Conservation (phyloP, 2,888 invertebrate species). For the Cantharis rufa region DNA sequence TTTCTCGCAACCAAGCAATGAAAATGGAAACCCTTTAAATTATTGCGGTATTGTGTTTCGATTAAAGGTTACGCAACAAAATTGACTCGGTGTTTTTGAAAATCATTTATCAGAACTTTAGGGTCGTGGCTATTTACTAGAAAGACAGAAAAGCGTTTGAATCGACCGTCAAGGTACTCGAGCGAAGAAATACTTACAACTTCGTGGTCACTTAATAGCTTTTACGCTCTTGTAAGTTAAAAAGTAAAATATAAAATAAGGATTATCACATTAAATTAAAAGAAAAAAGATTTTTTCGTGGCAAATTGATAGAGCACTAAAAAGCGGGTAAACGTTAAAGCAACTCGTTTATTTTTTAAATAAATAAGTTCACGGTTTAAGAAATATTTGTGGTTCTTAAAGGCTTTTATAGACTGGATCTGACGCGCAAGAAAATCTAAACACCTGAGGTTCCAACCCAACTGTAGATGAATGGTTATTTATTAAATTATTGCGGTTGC, state of each 20-base stretch:
- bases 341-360: not conserved
- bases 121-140: constrained; percentile 9
- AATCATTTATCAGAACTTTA: constrained; percentile 18
- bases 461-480: not conserved
- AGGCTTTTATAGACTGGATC: not conserved
- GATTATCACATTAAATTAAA: not conserved
- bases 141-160: constrained; percentile 7
- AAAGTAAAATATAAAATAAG: not conserved
- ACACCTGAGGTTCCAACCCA: not conserved
- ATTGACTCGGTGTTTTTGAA: constrained; percentile 5
- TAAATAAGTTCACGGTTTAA: not conserved
- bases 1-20: no score
- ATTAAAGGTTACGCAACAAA: not conserved
- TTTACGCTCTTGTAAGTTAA: constrained; percentile 1
- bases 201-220: constrained; percentile 6
- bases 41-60: not conserved
- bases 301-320: not conserved
- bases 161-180: constrained; percentile 8
- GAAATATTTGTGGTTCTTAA: not conserved
- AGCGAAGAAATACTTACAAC: constrained; percentile 5
- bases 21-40: not conserved
- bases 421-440: not conserved
- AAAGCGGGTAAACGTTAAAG: not conserved
- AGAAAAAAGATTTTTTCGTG: not conserved
- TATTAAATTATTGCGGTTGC: not conserved